Evolutionary conservation across 2,888 invertebrate genomes (phyloP).

Genomic region (Scaptomyza polygonia): DNA sequence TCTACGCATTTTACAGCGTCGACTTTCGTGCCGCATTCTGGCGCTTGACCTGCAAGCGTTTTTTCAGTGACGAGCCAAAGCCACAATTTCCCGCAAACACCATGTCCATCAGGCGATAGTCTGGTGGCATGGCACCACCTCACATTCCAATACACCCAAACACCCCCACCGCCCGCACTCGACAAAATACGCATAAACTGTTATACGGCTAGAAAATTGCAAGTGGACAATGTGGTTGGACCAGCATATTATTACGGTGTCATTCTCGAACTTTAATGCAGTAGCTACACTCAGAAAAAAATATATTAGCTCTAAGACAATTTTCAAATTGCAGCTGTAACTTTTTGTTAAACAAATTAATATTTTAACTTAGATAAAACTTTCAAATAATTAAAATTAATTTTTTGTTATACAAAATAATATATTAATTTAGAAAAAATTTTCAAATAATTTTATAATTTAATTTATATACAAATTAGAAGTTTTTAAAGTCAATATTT

Average conservation of each 20-base stretch:
- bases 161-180: not conserved
- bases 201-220: conserved; percentile 8
- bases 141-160: not conserved
- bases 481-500: too few relatives aligned
- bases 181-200: conserved; percentile 22
- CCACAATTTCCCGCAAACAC: conserved; percentile 82
- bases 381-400: too few relatives aligned
- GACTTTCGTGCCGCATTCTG: conserved; percentile 95
- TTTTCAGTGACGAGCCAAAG: conserved; percentile 79
- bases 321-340: too few relatives aligned
- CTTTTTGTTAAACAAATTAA: too few relatives aligned
- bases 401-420: too few relatives aligned
- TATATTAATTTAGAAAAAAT: too few relatives aligned
- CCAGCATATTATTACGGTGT: conserved; percentile 18
- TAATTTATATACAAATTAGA: too few relatives aligned
- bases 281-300: not conserved
- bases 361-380: too few relatives aligned
- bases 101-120: conserved; percentile 83
- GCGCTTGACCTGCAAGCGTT: conserved; percentile 88
- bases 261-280: not conserved
- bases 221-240: conserved; percentile 10
- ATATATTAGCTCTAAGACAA: too few relatives aligned
- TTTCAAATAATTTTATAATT: too few relatives aligned
- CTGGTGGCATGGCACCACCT: conserved; percentile 21
- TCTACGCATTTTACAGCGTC: conserved; percentile 94